These are phyloP conservation scores for Pica pica DNA, from an alignment of 2,113 vertebrate species.

Conservation along the genomic window DNA sequence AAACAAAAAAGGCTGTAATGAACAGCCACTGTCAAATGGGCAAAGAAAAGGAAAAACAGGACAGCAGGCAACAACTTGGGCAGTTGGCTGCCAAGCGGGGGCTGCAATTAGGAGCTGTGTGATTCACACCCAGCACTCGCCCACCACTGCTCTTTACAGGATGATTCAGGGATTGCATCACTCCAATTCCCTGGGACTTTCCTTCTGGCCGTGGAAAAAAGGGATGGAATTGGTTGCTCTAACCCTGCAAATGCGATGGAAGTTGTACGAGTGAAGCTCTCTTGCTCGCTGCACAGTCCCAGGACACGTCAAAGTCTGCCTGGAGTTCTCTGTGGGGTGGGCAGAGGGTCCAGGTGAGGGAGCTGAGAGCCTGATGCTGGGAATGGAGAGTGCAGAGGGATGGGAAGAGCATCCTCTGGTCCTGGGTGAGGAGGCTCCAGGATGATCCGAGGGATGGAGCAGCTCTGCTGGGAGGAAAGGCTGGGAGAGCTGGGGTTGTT, in stretches of 20 bases:
- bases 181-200: background rate
- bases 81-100: background rate
- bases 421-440: background rate
- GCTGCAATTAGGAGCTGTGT: background rate
- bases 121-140: background rate
- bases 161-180: background rate
- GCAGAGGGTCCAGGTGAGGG: background rate
- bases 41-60: background rate
- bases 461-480: background rate
- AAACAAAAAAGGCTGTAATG: background rate
- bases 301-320: background rate
- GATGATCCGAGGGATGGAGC: background rate
- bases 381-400: background rate
- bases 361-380: background rate
- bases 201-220: background rate
- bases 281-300: background rate
- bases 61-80: background rate
- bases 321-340: background rate
- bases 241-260: background rate
- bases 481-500: background rate
- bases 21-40: background rate
- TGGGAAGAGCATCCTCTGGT: background rate
- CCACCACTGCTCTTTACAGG: background rate
- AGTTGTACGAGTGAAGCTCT: background rate
- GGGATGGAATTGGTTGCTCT: background rate